A percentile compares a stretch with the other conserved stretches of the same genome.
These are phyloP conservation scores for Torymus auratus DNA, from an alignment of 2,888 invertebrate genomes.

Conservation along the genomic window DNA sequence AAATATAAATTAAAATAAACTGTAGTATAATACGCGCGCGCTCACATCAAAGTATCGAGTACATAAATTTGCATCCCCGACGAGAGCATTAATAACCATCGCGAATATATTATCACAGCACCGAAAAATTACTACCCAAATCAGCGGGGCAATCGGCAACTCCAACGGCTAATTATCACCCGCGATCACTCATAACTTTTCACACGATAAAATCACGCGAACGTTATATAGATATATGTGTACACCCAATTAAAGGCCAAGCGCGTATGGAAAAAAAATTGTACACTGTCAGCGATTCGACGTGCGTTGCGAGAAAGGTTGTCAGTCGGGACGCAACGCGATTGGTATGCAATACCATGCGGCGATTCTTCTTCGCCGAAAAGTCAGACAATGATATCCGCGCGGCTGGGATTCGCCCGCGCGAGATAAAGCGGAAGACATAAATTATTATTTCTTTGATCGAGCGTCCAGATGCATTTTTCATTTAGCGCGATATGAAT, in stretches of 20 bases:
- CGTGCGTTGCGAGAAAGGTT: not conserved
- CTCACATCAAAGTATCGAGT: not conserved
- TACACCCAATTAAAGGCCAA: constrained; percentile 30
- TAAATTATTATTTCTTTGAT: not conserved
- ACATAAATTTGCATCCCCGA: not conserved
- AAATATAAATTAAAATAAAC: no score
- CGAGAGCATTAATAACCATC: not conserved
- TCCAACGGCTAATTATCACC: constrained; percentile 26
- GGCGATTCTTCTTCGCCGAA: constrained; percentile 18
- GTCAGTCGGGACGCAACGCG: constrained; percentile 42
- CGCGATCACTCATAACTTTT: constrained; percentile 35
- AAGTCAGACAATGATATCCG: constrained; percentile 33
- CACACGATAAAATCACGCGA: constrained; percentile 43
- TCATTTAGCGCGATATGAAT: not conserved
- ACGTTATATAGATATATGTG: not conserved
- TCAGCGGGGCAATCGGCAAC: constrained; percentile 9
- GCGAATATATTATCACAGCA: not conserved
- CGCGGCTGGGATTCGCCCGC: constrained; percentile 3
- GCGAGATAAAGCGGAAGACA: not conserved
- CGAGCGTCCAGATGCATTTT: not conserved
- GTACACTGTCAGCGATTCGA: not conserved
- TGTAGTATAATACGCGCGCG: no score
- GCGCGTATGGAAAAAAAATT: constrained; percentile 21
- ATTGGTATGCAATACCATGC: constrained; percentile 51
- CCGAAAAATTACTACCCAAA: constrained; percentile 23